Evolutionary conservation across 1,140 invertebrate genomes (phyloP), one percentile per base, ranked within the genome.

Genomic region (Drosophila funebris): DNA sequence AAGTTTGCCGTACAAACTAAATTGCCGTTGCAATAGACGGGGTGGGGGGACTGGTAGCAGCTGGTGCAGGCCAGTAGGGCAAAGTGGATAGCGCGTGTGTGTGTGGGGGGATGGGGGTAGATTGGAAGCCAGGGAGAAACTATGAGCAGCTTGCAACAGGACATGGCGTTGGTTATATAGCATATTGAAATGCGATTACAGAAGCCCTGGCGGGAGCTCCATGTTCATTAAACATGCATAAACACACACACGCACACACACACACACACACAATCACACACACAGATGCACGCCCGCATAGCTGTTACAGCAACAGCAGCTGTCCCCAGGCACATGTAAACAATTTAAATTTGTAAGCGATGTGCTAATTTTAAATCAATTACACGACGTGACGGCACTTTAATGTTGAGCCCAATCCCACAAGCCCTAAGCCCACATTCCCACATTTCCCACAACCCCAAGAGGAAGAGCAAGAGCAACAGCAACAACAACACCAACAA

Each of bases 341-440:
- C 81, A 85, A 84, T 85, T 87, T 78, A 78, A 81, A 85, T 87
- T 85, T 82, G 76, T 72, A 81, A 78, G 81, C 77, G 74, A 82
- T 85, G 82, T 85, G 81, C 81, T 85, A 85, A 85, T 87, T 85
- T 87, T 81, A 85, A 85, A 85, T 85, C 81, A 85, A 85, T 85
- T 85, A 85, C 78, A 87, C 56, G 74, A 87, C 81, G 74, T 87
- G 81, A 77, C 82, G 77, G 62, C 82, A 77, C 77, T 81, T 77
- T 76, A 71, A 71, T 64, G 53, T 31, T 66, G 22, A 72, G 44
- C 69, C 36, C 61, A 66, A 72, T 64, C 41, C 57, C 36, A 62
- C 57, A 62, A 62, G 7, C 24, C 24, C 50, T 41, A 43, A 61
- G 16, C 33, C 54, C 6, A 14, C 20, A 8, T 20, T 0, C 24